Base-by-base conservation (phyloP, 1,140 invertebrate genomes). In the Pseudomyrmex dendroicus region DNA sequence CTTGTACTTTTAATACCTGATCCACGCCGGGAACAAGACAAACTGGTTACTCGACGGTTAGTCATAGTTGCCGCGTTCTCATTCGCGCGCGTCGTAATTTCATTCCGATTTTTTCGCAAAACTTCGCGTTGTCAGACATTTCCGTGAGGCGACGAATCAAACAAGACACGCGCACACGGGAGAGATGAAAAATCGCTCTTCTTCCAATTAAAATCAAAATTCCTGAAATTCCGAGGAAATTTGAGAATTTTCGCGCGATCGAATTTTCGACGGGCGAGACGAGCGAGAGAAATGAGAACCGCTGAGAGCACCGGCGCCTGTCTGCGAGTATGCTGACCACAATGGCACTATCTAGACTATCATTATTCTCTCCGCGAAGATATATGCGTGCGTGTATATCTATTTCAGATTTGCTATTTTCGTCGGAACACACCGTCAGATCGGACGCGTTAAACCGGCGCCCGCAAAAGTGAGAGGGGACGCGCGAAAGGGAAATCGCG, bases 311-410 rank as follows among this genome's bases (percentile, higher is more conserved):
- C 35, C 86, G 92, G 92, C 92, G 92, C 91, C 92, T 92, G 93
- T 93, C 92, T 93, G 92, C 90, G 86, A 92, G 89, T 91, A 92
- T 91, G 90, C 87, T 87, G 90, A 93, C 91, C 91, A 86, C 91
- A 93, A 83, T 90, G 72, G 86, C 62, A 76, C 56, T 82, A 85
- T 80, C 73, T 70, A 25, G n/a, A 83, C 78, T 89, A 86, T 91
- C 90, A 89, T 92, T 91, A 90, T 92, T 91, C 86, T 84, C 86
- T 84, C 35, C 35, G 35, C 35, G 35, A 35, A 35, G 35, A 35
- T 7, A 35, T 35, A 7, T 7, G 35, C 35, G 35, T 7, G 82
- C 82, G 80, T 90, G 87, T 84, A 86, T 90, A 92, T 91, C 87
- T 84, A 90, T 93, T 92, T 89, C 91, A 90, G 86, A 91, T 91